Evolutionary conservation across 1,140 invertebrate genomes (phyloP).

Genomic region (Drosophila lacteicornis): DNA sequence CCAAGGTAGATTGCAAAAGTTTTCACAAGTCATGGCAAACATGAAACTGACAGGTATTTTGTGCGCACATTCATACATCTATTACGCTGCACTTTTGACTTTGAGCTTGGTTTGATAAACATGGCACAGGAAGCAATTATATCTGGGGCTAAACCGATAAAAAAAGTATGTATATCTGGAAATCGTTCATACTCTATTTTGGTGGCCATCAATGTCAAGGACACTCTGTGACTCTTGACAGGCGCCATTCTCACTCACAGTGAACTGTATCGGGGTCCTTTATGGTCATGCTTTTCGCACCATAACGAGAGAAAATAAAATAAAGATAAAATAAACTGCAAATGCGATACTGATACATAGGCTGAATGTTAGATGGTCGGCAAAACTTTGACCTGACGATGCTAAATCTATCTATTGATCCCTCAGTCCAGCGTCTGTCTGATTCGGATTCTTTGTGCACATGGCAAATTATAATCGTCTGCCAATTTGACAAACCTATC

Average conservation of each 20-base stretch:
- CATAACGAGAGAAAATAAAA: background rate
- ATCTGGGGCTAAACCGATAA: slow-evolving; percentile 27
- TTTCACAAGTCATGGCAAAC: slow-evolving; percentile 35
- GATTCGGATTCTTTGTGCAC: slow-evolving; percentile 29
- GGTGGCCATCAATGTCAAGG: slow-evolving; percentile 60
- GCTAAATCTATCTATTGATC: slow-evolving; percentile 14
- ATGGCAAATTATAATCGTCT: slow-evolving; percentile 74
- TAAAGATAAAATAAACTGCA: slow-evolving; percentile 29
- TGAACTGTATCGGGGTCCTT: slow-evolving; percentile 41
- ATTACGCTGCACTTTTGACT: slow-evolving; percentile 33
- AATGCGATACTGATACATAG: slow-evolving; percentile 34
- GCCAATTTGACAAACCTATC: slow-evolving; percentile 71
- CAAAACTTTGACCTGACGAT: slow-evolving; percentile 52
- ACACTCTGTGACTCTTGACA: slow-evolving; percentile 38
- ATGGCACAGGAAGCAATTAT: slow-evolving; percentile 59
- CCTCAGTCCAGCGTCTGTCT: slow-evolving; percentile 6
- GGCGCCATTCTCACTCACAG: slow-evolving; percentile 41
- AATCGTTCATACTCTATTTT: slow-evolving; percentile 10
- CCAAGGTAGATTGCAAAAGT: slow-evolving; percentile 23
- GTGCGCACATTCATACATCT: slow-evolving; percentile 23
- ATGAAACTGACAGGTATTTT: slow-evolving; percentile 29
- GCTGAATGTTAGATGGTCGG: slow-evolving; percentile 11
- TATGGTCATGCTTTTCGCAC: slow-evolving; percentile 12
- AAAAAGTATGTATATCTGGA: background rate
- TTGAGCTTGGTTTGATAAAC: slow-evolving; percentile 37